Evolutionary conservation across 2,113 vertebrate genomes (phyloP), one percentile per base, ranked within the genome.

Genomic region (Pseudorectes ferrugineus): DNA sequence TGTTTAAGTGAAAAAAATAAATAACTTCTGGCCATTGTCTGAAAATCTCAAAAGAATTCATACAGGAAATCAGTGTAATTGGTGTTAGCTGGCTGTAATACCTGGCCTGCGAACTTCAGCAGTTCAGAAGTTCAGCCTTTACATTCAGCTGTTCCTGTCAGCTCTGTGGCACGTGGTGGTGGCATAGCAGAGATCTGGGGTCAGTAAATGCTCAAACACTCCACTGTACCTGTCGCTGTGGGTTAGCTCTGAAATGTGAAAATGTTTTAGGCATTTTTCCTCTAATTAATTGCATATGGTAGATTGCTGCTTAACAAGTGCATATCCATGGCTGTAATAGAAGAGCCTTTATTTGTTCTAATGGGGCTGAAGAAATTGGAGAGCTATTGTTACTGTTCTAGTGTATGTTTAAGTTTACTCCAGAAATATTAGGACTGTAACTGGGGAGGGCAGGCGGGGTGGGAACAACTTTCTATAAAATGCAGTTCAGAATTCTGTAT

Each of bases 361-460:
- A 38, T 21, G 6, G 18, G 22, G 14, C 24, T 58, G 77, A 91
- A 76, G 49, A 82, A 91, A 58, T 42, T 9, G 24, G 43, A 91
- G 36, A 82, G 14, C 35, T 78, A 0, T 54, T 89, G 18, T 40
- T 89, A 15, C 11, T 87, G 9, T 75, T 89, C 24, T 55, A 17
- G 12, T 33, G 36, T 59, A 11, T 52, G 23, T 70, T 65, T 36
- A 58, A 59, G 36, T 59, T 93, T 66, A 55, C 12, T 94, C 26
- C 58, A 86, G 67, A 86, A 94, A 57, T 12, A 13, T 42, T 25
- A 36, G 31, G 28, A 17, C 40, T 79, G 28, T 54, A 49, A 59
- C 21, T 71, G 13, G 10, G 0, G 2, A 9, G 33, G 13, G 19
- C 26, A 61, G 21, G 12, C 1, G 1, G 14, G 1, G 29, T 46